phyloP scores from a whole-genome alignment of 2,113 vertebrate genomes.

The Dipodomys merriami region DNA sequence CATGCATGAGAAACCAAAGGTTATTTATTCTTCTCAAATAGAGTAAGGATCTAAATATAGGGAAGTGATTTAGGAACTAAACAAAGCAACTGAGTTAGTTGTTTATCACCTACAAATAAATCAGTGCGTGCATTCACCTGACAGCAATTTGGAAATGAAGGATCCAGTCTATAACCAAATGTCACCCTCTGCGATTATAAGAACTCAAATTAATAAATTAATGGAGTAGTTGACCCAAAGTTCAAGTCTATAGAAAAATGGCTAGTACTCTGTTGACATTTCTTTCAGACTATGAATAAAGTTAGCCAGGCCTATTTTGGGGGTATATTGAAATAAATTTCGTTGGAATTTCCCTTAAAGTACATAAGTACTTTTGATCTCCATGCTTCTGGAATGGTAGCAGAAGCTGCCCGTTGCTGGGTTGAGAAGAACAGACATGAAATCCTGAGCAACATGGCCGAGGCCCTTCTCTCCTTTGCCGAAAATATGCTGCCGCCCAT shows the following conservation, averaged over 20 bases:
- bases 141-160: constrained; percentile 20
- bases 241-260: neutral
- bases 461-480: neutral
- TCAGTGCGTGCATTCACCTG: constrained; percentile 43
- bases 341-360: neutral
- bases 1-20: constrained; percentile 52
- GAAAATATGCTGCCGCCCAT: too few relatives aligned
- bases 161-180: neutral
- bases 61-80: constrained; percentile 67
- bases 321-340: neutral
- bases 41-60: constrained; percentile 75
- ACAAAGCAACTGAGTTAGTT: constrained; percentile 57
- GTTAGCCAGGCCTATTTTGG: neutral
- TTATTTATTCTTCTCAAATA: constrained; percentile 72
- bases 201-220: neutral
- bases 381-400: neutral
- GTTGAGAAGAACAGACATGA: neutral
- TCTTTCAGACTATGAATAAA: neutral
- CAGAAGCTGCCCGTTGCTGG: neutral
- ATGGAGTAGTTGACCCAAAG: neutral
- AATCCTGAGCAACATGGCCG: neutral
- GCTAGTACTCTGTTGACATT: neutral
- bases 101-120: constrained; percentile 33
- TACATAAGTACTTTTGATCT: neutral
- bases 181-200: neutral